Conservation (phyloP, 2,113 vertebrate genomes). For the Machaerirhynchus nigripectus region DNA sequence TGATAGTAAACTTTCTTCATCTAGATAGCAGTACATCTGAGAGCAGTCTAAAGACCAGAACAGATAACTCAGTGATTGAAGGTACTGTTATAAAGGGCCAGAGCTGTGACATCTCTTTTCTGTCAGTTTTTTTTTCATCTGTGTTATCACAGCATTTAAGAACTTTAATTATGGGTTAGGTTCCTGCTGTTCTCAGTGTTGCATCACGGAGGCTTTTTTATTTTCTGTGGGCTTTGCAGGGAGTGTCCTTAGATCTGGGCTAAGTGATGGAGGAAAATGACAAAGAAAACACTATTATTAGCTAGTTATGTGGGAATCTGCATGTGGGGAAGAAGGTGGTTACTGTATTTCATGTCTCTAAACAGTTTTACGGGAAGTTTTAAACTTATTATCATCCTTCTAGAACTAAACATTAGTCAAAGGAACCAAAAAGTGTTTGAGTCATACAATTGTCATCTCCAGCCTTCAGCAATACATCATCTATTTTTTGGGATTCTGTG, state of each 20-base stretch:
- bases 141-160: background rate
- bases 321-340: background rate
- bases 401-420: background rate
- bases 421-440: background rate
- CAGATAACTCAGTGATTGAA: background rate
- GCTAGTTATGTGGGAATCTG: background rate
- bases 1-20: background rate
- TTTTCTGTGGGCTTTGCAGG: background rate
- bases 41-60: background rate
- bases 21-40: rapidly evolving
- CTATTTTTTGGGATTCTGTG: background rate
- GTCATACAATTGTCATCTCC: background rate
- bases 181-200: background rate
- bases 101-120: background rate
- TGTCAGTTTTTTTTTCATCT: background rate
- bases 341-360: background rate
- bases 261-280: background rate
- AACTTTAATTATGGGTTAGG: background rate
- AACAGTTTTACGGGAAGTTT: background rate
- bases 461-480: background rate
- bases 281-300: background rate
- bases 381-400: background rate
- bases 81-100: background rate
- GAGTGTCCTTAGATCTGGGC: background rate
- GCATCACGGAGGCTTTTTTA: background rate